A percentile compares a stretch with the other conserved stretches of the same genome.
phyloP scores from a whole-genome alignment of 23 tunicate genomes.

The Trididemnum clinides region DNA sequence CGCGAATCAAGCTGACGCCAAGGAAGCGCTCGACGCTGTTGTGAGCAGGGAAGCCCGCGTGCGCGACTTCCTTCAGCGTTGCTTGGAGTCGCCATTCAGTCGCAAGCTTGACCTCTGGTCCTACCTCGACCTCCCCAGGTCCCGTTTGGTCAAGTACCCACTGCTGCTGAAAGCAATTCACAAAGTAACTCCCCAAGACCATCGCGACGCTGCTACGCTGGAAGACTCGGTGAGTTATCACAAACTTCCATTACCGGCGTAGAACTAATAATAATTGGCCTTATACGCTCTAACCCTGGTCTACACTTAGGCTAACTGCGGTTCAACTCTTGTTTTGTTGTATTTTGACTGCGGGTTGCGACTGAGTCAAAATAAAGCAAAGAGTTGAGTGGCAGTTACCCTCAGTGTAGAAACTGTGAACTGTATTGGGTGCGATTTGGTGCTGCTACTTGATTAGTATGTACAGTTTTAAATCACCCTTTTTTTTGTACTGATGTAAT shows the following conservation, averaged over 20 bases:
- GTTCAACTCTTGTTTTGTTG: too few relatives aligned
- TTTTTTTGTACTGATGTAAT: too few relatives aligned
- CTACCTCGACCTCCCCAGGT: constrained; percentile 87
- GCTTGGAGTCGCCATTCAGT: constrained; percentile 87
- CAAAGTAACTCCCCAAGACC: constrained; percentile 61
- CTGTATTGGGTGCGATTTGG: too few relatives aligned
- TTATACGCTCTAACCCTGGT: neutral
- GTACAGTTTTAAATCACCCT: too few relatives aligned
- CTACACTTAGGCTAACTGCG: too few relatives aligned
- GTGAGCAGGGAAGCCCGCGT: constrained; percentile 61
- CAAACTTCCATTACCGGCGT: neutral
- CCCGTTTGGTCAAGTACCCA: constrained; percentile 90
- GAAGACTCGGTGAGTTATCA: constrained; percentile 69
- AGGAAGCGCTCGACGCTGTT: constrained; percentile 74
- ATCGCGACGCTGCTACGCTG: constrained; percentile 31
- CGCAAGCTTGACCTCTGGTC: constrained; percentile 91
- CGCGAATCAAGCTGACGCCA: constrained; percentile 85
- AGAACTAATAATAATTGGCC: too few relatives aligned
- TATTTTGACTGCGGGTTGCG: too few relatives aligned
- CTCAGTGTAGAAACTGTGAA: too few relatives aligned
- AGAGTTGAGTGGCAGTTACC: too few relatives aligned
- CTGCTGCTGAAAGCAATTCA: constrained; percentile 76
- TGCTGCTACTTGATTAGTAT: too few relatives aligned
- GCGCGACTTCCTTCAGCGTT: constrained; percentile 90
- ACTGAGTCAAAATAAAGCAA: too few relatives aligned